Conservation (phyloP, 2,888 invertebrate species). For the Ischnura elegans region DNA sequence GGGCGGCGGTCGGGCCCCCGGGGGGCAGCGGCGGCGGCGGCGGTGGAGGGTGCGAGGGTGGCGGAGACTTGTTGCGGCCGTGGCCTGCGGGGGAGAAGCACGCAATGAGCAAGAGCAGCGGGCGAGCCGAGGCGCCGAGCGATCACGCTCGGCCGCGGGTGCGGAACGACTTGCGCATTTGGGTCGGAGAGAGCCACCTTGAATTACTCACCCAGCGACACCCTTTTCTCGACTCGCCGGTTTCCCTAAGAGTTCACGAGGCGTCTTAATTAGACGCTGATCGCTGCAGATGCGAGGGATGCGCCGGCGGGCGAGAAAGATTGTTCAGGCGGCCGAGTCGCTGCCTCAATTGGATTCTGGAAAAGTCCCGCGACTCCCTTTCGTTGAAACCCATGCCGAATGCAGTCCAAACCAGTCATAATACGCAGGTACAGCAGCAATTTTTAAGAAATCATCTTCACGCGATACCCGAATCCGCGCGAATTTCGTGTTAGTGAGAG, state of each 20-base stretch:
- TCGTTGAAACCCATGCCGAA: background rate
- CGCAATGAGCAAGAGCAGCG: constrained; percentile 21
- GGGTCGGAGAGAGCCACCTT: constrained; percentile 51
- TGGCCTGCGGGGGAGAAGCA: constrained; percentile 47
- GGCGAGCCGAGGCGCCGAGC: background rate
- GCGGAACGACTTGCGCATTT: constrained; percentile 49
- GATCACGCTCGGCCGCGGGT: constrained; percentile 44
- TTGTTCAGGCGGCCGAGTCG: constrained; percentile 1
- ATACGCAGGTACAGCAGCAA: no score
- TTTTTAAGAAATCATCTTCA: no score
- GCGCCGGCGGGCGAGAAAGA: background rate
- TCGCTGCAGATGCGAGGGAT: background rate
- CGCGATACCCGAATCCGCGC: no score
- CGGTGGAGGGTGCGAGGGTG: constrained; percentile 40
- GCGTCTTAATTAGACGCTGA: constrained; percentile 58
- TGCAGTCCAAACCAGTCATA: background rate
- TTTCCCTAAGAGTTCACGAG: constrained; percentile 52
- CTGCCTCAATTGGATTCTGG: background rate
- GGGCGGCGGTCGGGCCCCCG: constrained; percentile 58
- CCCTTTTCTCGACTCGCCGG: constrained; percentile 59
- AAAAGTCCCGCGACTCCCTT: background rate
- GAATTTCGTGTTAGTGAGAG: no score
- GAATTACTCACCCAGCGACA: constrained; percentile 48
- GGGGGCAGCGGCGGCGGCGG: background rate
- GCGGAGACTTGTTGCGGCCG: constrained; percentile 24